phyloP scores from a whole-genome alignment of 2,113 vertebrate species.

The Sander vitreus region DNA sequence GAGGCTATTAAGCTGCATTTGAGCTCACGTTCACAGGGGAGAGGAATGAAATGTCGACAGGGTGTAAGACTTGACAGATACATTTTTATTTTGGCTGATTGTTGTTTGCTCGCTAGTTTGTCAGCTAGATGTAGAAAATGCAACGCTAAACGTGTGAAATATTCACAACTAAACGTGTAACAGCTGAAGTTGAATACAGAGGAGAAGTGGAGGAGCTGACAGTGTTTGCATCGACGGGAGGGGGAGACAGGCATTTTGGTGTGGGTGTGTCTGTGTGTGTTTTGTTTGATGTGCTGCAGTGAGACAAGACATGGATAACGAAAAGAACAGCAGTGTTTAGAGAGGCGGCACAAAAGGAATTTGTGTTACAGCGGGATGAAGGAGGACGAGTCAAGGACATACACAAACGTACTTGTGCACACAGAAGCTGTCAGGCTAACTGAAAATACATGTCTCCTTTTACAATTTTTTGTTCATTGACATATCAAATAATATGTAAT shows the following conservation, averaged over 20 bases:
- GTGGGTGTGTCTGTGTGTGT: conserved; percentile 43
- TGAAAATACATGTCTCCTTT: neutral
- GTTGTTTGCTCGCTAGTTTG: conserved; percentile 19
- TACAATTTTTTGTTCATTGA: neutral
- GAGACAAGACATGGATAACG: conserved; percentile 62
- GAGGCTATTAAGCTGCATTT: conserved; percentile 43
- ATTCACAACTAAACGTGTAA: conserved; percentile 57
- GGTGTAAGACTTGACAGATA: conserved; percentile 45
- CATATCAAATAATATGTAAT: neutral
- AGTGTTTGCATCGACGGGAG: conserved; percentile 6
- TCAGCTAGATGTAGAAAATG: conserved; percentile 39
- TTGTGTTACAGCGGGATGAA: conserved; percentile 28
- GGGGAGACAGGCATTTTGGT: conserved; percentile 13
- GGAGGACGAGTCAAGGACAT: conserved; percentile 47
- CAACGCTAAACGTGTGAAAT: conserved; percentile 57
- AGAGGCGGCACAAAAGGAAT: conserved; percentile 45
- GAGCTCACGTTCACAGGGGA: conserved; percentile 43
- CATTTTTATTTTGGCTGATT: conserved; percentile 49
- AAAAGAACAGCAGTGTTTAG: conserved; percentile 44
- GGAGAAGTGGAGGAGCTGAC: conserved; percentile 21
- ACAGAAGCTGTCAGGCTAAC: neutral
- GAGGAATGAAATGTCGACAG: conserved; percentile 42
- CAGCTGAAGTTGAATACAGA: conserved; percentile 42
- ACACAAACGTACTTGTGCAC: neutral
- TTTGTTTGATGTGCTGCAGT: conserved; percentile 57